Evolutionary conservation across 64 coral and sea anemone species (phyloP), one percentile per base, ranked within the genome.

Genomic region (Actinia tenebrosa): DNA sequence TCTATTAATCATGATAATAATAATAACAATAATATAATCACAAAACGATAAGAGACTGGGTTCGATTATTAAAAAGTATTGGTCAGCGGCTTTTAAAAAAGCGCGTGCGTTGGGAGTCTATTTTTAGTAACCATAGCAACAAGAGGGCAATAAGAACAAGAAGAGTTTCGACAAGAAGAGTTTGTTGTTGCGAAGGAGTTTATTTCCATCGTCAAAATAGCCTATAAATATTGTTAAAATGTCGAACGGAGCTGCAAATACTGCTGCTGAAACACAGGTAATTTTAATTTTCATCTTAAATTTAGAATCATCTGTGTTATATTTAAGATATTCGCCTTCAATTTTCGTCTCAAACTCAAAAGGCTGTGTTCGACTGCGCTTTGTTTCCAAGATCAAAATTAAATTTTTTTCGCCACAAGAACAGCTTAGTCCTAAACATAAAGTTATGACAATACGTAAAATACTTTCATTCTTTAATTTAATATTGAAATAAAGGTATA

Each of bases 91-190:
- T 42, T 18, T 50, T 53, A 23, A 5, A 53, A 20, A 4, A 45
- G 79, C 50, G 79, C 79, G 45, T 46, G 44, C 79, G 50, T 7
- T 20, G 1, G 20, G 79, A 52, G 27, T 53, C 50, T 50, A 79
- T 79, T 47, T 75, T n/a, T 23, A 15, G 79, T 81, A 47, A 50
- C 79, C 45, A 81, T 81, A 81, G 79, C 79, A 81, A 81, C 79
- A 81, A 45, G 69, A 72, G 69, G 42, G 69, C 69, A 75, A 30
- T 42, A 75, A 75, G 69, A 75, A 43, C 9, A 23, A 66, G 63
- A 66, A 37, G 30, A 37, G 30, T 7, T 19, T 22, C 18, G 69
- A 75, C 10, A 14, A 75, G 22, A 75, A 75, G 22, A 75, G 26
- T 43, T 72, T 72, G 69, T 72, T 72, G 69, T 81, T 53, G 45